These are phyloP conservation scores for Nasonovia ribisnigri DNA, from an alignment of 2,888 invertebrate species.

Conservation along the genomic window DNA sequence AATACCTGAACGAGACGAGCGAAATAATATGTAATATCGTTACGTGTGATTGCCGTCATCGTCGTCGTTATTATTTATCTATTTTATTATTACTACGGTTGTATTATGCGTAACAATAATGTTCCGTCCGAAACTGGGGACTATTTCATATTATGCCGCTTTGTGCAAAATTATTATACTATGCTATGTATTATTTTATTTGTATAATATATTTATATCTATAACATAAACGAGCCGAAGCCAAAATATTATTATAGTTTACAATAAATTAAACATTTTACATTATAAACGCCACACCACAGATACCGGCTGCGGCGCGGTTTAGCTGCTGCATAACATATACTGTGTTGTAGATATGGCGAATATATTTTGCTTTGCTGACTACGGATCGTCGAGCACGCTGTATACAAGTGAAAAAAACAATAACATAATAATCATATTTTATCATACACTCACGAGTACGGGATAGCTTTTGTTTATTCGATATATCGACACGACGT, in stretches of 20 bases:
- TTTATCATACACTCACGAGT: slow-evolving; percentile 17
- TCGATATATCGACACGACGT: slow-evolving; percentile 4
- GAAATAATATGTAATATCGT: slow-evolving; percentile 12
- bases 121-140: not conserved
- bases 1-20: slow-evolving; percentile 29
- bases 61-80: not conserved
- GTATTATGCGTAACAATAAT: not conserved
- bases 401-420: not conserved
- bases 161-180: not conserved
- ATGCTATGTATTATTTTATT: not conserved
- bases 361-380: too few species aligned
- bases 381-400: too few species aligned
- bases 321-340: not conserved
- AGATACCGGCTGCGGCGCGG: not conserved
- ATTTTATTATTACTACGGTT: not conserved
- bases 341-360: too few species aligned
- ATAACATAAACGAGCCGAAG: not conserved
- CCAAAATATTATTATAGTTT: not conserved
- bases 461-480: slow-evolving; percentile 9
- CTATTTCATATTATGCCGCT: not conserved
- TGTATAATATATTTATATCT: not conserved
- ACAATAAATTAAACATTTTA: not conserved
- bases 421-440: not conserved
- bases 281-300: not conserved
- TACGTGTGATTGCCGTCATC: not conserved